Evolutionary conservation across 2,113 vertebrate genomes (phyloP).

Genomic region (Eptesicus fuscus): DNA sequence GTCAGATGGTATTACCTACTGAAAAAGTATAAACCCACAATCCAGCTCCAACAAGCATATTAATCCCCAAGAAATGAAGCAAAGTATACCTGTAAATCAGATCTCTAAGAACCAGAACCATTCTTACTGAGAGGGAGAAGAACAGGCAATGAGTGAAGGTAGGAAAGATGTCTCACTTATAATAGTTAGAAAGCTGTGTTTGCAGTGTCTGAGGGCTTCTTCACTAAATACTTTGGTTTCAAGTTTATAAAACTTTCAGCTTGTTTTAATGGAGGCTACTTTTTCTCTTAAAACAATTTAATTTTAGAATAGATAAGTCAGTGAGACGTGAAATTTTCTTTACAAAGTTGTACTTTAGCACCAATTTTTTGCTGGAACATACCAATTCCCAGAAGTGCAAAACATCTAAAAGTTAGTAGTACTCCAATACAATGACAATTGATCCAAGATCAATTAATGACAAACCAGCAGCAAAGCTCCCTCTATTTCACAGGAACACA

Average conservation of each 20-base stretch:
- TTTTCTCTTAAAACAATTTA: slow-evolving; percentile 8
- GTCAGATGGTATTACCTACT: background rate
- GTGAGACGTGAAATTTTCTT: background rate
- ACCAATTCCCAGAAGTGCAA: background rate
- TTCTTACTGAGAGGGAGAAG: background rate
- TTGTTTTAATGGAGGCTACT: background rate
- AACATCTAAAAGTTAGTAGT: background rate
- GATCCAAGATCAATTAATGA: slow-evolving; percentile 41
- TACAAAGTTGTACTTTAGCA: slow-evolving; percentile 36
- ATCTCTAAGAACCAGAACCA: background rate
- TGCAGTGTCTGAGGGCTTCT: background rate
- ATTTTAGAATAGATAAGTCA: slow-evolving; percentile 26
- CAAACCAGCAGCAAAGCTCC: background rate
- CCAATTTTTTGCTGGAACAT: background rate
- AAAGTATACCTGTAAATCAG: background rate
- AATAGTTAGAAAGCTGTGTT: background rate
- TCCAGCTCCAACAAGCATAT: background rate
- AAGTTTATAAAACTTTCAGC: background rate
- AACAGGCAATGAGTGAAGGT: background rate
- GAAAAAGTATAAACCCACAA: background rate
- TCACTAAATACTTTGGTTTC: background rate
- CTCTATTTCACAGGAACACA: slow-evolving; percentile 7
- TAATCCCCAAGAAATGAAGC: background rate
- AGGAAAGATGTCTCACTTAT: background rate
- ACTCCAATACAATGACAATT: background rate